Evolutionary conservation across 2,888 invertebrate genomes (phyloP), one percentile per base, ranked within the genome.

Genomic region (Polymixis flavicincta): DNA sequence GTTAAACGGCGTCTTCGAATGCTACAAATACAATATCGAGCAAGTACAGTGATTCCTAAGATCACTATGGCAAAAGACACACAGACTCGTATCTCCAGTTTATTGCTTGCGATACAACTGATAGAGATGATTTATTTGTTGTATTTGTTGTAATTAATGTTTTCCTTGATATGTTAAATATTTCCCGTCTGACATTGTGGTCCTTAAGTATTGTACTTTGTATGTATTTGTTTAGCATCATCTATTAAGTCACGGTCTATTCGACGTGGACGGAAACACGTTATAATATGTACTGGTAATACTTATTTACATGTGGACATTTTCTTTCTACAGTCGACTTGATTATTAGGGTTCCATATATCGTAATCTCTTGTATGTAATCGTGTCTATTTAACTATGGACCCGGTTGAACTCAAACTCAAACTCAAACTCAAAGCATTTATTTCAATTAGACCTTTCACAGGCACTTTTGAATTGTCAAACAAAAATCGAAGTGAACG

Each of bases 241-340:
- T 87, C 83, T 85, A 83, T 81, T 81, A 67, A 86, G 83, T 87
- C 86, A 86, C 74, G 87, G 86, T 83, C 87, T 76, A 60, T 19
- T 65, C 59, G 45, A 60, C 25, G 71, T 55, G 54, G 52, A 71
- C 73, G 76, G 85, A 81, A 76, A 67, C 60, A 52, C 64, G 70
- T 64, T 82, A 32, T 48, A 75, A 32, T 48, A 75, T 73, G 54
- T 72, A 59, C 52, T 74, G 17, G 32, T 64, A 28, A 59, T 68
- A 77, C 14, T 32, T 65, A 82, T 7, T 32, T 71, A 68, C 28
- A 14, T 55, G 48, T 64, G 25, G 19, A 45, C n/a, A 50, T 68
- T 79, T 81, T 74, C 67, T 74, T 74, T 50, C 19, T 45, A 17
- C 11, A 25, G 9, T 37, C 48, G 19, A 54, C n/a, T 54, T 14